Evolutionary conservation across 2,888 invertebrate species (phyloP).

Genomic region (Oscheius sp.): DNA sequence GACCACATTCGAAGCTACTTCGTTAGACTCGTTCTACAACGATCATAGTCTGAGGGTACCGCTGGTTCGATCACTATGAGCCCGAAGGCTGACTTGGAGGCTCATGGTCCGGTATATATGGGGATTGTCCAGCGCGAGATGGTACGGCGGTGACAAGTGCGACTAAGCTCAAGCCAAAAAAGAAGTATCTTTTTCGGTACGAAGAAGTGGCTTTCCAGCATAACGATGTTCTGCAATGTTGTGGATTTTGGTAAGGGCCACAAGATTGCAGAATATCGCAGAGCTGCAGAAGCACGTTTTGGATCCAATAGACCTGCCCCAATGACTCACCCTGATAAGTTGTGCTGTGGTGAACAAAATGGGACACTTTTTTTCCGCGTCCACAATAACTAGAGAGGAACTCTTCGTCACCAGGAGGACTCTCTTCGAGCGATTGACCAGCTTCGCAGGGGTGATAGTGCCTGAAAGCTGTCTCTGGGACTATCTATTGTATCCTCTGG

Average conservation of each 20-base stretch:
- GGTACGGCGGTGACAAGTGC: too few species aligned
- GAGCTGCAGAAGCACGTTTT: neutral
- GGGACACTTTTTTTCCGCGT: constrained; percentile 7
- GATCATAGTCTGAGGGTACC: too few species aligned
- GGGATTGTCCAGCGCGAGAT: too few species aligned
- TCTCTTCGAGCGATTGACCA: neutral
- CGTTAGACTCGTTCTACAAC: too few species aligned
- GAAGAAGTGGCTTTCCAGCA: too few species aligned
- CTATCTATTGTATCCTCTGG: neutral
- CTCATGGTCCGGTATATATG: neutral
- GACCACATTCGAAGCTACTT: too few species aligned
- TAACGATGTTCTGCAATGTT: too few species aligned
- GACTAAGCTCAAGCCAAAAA: too few species aligned
- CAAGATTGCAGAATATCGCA: neutral
- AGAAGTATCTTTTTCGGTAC: too few species aligned
- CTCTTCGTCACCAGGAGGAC: constrained; percentile 20
- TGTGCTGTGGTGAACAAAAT: constrained; percentile 25
- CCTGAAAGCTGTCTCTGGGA: neutral
- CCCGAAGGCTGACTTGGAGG: neutral
- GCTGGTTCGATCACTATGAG: too few species aligned
- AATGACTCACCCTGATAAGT: constrained; percentile 12
- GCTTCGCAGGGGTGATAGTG: constrained; percentile 6
- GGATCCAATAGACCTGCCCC: neutral
- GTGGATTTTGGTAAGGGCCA: neutral
- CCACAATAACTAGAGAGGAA: constrained; percentile 19